Percentiles rank a stretch among this genome's conserved stretches.
Conservation (phyloP, 1,140 invertebrate genomes). For the Drosophila nikananu region DNA sequence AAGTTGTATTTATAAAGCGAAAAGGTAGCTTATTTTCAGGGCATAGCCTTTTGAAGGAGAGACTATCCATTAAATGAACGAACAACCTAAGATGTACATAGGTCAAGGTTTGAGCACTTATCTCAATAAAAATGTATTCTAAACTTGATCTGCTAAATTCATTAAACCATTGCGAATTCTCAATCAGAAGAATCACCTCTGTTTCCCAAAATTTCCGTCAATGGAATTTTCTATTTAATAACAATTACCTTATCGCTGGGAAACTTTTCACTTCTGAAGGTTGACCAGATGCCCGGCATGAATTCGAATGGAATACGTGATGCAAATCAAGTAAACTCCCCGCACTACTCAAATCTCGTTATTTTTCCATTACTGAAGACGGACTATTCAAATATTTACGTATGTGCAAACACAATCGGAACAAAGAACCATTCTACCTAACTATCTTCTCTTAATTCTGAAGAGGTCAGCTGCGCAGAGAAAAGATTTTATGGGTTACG, state of each 20-base stretch:
- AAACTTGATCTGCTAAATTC: background rate
- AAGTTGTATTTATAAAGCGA: background rate
- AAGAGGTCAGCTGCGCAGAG: conserved; percentile 21
- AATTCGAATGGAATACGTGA: conserved; percentile 19
- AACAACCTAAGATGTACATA: too few species aligned
- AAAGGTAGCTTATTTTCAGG: background rate
- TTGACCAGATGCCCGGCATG: background rate
- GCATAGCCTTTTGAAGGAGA: background rate
- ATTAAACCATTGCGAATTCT: background rate
- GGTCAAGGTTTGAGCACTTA: background rate
- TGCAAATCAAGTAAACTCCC: conserved; percentile 19
- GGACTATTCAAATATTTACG: conserved; percentile 36
- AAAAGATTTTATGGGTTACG: conserved; percentile 7
- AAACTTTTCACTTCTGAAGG: conserved; percentile 12
- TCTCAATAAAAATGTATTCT: background rate
- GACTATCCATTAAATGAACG: too few species aligned
- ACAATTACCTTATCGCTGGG: conserved; percentile 5
- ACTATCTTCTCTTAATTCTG: background rate
- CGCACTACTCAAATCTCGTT: conserved; percentile 12
- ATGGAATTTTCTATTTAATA: background rate
- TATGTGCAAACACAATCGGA: conserved; percentile 5
- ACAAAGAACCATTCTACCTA: conserved; percentile 29
- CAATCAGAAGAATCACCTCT: too few species aligned
- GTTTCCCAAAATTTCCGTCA: background rate
- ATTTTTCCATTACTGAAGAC: conserved; percentile 38